Conservation (phyloP, 2,113 vertebrate species). For the Brachyistius frenatus region DNA sequence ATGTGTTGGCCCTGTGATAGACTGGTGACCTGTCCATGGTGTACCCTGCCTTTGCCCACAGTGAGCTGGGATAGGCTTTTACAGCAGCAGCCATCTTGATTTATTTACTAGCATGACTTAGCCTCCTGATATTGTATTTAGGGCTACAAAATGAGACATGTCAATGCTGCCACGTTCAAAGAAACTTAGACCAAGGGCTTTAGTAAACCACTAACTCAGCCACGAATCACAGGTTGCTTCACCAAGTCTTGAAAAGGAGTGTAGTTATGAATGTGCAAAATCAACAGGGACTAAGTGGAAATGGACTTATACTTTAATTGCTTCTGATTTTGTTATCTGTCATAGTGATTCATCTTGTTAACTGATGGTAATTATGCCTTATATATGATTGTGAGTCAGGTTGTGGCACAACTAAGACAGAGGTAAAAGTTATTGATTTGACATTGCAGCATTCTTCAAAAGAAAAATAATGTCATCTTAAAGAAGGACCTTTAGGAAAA, state of each 20-base stretch:
- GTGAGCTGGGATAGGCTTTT: slow-evolving; percentile 21
- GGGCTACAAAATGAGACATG: slow-evolving; percentile 58
- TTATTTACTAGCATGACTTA: slow-evolving; percentile 43
- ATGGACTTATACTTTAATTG: slow-evolving; percentile 20
- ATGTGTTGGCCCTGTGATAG: no score
- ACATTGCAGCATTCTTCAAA: no score
- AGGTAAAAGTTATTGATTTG: no score
- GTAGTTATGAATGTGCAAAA: slow-evolving; percentile 60
- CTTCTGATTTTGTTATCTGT: slow-evolving; percentile 3
- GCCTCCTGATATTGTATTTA: slow-evolving; percentile 38
- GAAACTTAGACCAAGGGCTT: slow-evolving; percentile 57
- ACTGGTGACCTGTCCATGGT: no score
- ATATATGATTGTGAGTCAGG: slow-evolving; percentile 5
- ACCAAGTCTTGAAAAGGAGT: slow-evolving; percentile 50
- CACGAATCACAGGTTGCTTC: slow-evolving; percentile 67
- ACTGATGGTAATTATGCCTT: slow-evolving; percentile 8
- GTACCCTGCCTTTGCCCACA: no score
- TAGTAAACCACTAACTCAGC: slow-evolving; percentile 52
- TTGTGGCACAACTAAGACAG: slow-evolving; percentile 1
- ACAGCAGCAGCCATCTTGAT: slow-evolving; percentile 45
- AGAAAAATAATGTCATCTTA: no score
- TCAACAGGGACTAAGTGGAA: slow-evolving; percentile 41
- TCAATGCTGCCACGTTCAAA: slow-evolving; percentile 51
- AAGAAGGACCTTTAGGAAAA: no score
- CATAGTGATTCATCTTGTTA: slow-evolving; percentile 7